Evolutionary conservation across 1,140 invertebrate genomes (phyloP).

Genomic region (Lordiphosa clarofinis): DNA sequence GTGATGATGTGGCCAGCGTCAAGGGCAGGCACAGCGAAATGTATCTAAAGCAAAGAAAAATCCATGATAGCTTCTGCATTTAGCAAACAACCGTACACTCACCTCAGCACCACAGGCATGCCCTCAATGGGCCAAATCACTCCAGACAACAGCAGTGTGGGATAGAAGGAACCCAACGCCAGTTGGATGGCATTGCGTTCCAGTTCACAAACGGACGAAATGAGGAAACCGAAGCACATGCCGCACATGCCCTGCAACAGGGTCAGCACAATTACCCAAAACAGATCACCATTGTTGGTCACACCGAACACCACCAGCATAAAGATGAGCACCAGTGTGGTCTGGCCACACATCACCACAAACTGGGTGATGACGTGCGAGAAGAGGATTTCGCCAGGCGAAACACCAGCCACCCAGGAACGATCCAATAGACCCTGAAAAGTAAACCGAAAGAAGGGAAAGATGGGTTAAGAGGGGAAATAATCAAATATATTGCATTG

Average conservation of each 20-base stretch:
- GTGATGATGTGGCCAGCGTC: conserved; percentile 93
- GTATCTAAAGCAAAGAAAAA: conserved; percentile 79
- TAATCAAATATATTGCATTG: too few species aligned
- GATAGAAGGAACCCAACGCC: conserved; percentile 96
- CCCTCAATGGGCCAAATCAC: conserved; percentile 94
- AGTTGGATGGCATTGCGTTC: conserved; percentile 97
- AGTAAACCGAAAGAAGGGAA: neutral
- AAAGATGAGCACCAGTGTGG: conserved; percentile 91
- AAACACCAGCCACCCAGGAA: conserved; percentile 93
- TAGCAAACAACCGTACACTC: neutral
- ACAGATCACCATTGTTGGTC: conserved; percentile 90
- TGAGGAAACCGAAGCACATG: conserved; percentile 97
- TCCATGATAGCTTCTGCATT: neutral
- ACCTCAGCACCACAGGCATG: conserved; percentile 90
- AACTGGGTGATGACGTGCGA: conserved; percentile 96
- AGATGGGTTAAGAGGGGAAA: too few species aligned
- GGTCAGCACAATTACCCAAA: conserved; percentile 91
- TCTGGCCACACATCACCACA: conserved; percentile 94
- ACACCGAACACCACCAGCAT: conserved; percentile 94
- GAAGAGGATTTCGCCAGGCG: conserved; percentile 92
- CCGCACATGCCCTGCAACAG: conserved; percentile 94
- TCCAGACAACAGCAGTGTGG: conserved; percentile 92
- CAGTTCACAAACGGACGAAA: conserved; percentile 93
- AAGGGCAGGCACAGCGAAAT: conserved; percentile 92
- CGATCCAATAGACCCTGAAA: conserved; percentile 91